Base-by-base conservation (phyloP, 2,888 invertebrate species). In the Drosophila pegasa region DNA sequence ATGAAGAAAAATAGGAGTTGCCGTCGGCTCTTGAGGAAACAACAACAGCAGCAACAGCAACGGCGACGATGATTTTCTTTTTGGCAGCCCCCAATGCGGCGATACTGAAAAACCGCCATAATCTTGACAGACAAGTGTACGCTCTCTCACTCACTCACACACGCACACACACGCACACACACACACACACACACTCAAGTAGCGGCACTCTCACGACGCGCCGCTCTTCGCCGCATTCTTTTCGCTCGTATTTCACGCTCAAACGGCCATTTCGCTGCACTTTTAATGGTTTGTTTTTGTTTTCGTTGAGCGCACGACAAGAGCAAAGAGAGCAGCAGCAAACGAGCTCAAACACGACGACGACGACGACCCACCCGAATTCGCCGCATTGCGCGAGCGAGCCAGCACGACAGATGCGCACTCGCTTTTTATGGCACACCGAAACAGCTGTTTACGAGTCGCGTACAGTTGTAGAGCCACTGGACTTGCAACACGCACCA, bases 1-100 rank as follows among this genome's bases (percentile, higher is more conserved):
- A 83, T 78, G 80, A 89, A 86, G 89, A 86, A 89, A 89, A 89
- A 90, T 90, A 90, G 90, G 87, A 89, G 89, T 90, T 90, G 89
- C 89, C 89, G 87, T 83, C 86, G 86, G 75, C 85, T 59, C 64
- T 66, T 63, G 77, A 76, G 72, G 33, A 66, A 67, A 52, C 66
- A 59, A 59, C 71, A 52, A 54, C 43, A 73, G 35, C 63, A 48
- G 33, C 52, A 41, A 27, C 41, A 56, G 56, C 71, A 56, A 58
- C 59, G 38, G 59, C 62, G 66, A 55, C 60, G 38, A 64, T 62
- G 69, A 56, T 76, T 75, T 78, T 69, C 72, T 52, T 74, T 72
- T 78, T 75, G 65, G 58, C 64, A 63, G 58, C 54, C 77, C 66
- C 75, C 70, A 66, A 67, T 66, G 71, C 59, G 62, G 4, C 65